These are phyloP conservation scores for Daktulosphaira vitifoliae DNA, from an alignment of 1,140 invertebrate genomes.

Conservation along the genomic window DNA sequence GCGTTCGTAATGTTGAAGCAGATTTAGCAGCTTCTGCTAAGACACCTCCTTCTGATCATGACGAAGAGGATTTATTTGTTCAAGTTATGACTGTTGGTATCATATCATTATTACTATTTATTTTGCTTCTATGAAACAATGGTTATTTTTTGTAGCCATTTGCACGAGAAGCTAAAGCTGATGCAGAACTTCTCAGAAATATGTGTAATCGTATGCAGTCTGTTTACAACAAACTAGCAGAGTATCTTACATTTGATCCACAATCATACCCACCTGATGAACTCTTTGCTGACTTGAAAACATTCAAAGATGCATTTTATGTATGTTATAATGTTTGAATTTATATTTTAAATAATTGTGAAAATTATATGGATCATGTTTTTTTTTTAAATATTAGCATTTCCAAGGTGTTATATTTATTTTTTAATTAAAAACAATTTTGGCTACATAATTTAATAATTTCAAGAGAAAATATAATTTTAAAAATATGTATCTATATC, in stretches of 20 bases:
- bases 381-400: background rate
- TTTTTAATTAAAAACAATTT: too few relatives aligned
- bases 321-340: slow-evolving; percentile 55
- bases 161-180: slow-evolving; percentile 67
- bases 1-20: slow-evolving; percentile 74
- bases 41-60: slow-evolving; percentile 56
- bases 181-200: slow-evolving; percentile 77
- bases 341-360: slow-evolving; percentile 9
- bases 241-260: slow-evolving; percentile 88
- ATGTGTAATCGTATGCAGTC: slow-evolving; percentile 92
- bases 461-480: too few relatives aligned
- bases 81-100: slow-evolving; percentile 74
- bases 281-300: slow-evolving; percentile 91
- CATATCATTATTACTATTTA: slow-evolving; percentile 41
- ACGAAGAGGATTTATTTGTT: slow-evolving; percentile 58
- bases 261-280: slow-evolving; percentile 92
- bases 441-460: too few relatives aligned
- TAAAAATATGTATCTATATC: background rate
- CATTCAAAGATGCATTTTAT: slow-evolving; percentile 85
- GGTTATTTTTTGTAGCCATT: slow-evolving; percentile 50
- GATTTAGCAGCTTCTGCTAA: slow-evolving; percentile 63
- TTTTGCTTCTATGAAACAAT: slow-evolving; percentile 10
- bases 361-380: background rate
- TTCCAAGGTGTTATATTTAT: too few relatives aligned
- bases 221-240: slow-evolving; percentile 72